Evolutionary conservation across 2,888 invertebrate species (phyloP), one percentile per base, ranked within the genome.

Genomic region (Lochmaea crataegi): DNA sequence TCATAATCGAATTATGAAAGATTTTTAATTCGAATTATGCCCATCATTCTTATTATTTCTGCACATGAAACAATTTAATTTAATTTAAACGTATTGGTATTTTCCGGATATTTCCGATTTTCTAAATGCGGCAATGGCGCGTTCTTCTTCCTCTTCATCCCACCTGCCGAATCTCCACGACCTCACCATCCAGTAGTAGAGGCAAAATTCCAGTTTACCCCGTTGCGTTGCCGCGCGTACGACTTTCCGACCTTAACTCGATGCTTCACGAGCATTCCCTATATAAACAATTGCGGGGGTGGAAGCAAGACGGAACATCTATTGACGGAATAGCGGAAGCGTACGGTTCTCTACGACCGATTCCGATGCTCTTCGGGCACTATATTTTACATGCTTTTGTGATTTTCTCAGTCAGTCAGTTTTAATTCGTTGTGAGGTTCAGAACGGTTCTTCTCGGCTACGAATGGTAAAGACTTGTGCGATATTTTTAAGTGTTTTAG

Each of bases 251-350:
- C 56, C 42, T 32, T 7, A 58, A 58, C 16, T 32, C 58, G 58
- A 32, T 11, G n/a, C 26, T 48, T 32, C 65, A 53, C 65, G 65
- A 65, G 32, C 51, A 32, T 65, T 65, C 26, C 22, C 65, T n/a
- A 60, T 38, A 38, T 60, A 60, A 60, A 16, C 60, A 10, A 65
- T 68, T 83, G 84, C 82, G 84, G 84, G 84, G 84, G 84, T 81
- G 85, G 82, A 78, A 83, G 80, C 70, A 78, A 82, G 85, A 85
- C 80, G 79, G 83, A 76, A 72, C 75, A 79, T 80, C 79, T 86
- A 86, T 86, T 86, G 86, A 86, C 86, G 86, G 85, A 85, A 85
- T 83, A 80, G 83, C 85, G 86, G 84, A 84, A 82, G 82, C 22
- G 57, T 53, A 71, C 75, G 75, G 71, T 71, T 66, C 57, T 63